These are phyloP conservation scores for Drosophila micromelanica DNA, from an alignment of 1,140 invertebrate genomes.

Conservation along the genomic window DNA sequence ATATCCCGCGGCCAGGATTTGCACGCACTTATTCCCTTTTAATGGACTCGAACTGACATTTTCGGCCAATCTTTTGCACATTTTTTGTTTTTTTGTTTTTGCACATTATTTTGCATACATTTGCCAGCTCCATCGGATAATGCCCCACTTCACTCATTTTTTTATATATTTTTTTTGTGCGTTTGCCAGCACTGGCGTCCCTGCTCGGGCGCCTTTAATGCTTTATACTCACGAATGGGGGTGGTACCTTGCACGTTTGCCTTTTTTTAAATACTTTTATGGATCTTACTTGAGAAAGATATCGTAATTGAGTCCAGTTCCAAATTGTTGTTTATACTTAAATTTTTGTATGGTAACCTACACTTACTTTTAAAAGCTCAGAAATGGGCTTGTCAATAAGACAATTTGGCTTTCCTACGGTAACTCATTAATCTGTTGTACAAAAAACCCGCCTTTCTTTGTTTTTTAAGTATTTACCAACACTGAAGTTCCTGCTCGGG, in stretches of 20 bases:
- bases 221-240: neutral
- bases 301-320: too few species aligned
- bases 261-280: neutral
- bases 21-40: slow-evolving; percentile 82
- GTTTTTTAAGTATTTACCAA: neutral
- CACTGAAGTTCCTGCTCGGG: neutral
- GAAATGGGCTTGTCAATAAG: too few species aligned
- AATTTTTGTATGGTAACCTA: too few species aligned
- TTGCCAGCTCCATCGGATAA: slow-evolving; percentile 16
- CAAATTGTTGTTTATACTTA: too few species aligned
- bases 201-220: neutral
- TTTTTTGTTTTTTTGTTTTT: neutral
- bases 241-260: neutral
- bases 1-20: slow-evolving; percentile 75
- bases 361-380: too few species aligned
- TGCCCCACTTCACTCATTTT: slow-evolving; percentile 7
- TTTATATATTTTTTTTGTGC: neutral
- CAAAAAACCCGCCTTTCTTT: neutral
- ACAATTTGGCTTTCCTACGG: too few species aligned
- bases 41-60: slow-evolving; percentile 61
- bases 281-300: neutral
- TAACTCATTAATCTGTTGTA: too few species aligned
- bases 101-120: slow-evolving; percentile 7
- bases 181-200: slow-evolving; percentile 9
- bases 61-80: slow-evolving; percentile 27